Percentiles rank a stretch among this genome's conserved stretches.
These are phyloP conservation scores for Otis tarda DNA, from an alignment of 2,113 vertebrate genomes.

Conservation along the genomic window DNA sequence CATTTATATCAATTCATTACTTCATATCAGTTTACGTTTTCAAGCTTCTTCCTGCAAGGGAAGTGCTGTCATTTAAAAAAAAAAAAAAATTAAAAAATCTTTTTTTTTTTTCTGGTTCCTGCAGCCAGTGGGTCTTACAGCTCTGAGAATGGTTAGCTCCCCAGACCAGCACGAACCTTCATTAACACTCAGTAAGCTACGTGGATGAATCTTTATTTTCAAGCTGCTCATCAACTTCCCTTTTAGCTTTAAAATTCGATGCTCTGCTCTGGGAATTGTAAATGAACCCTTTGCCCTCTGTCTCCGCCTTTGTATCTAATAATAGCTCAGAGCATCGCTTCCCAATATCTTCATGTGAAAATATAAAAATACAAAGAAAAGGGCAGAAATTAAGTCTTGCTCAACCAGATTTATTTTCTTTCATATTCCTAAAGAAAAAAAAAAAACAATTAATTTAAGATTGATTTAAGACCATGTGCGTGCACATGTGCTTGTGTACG, in stretches of 20 bases:
- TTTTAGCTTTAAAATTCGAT: background rate
- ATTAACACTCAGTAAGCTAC: background rate
- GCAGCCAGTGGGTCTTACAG: background rate
- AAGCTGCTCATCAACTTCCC: background rate
- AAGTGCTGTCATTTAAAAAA: background rate
- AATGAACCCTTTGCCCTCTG: slow-evolving; percentile 32
- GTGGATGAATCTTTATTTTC: background rate
- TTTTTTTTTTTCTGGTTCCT: background rate
- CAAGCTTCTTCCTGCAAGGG: background rate
- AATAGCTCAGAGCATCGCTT: slow-evolving; percentile 10
- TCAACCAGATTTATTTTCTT: slow-evolving; percentile 16
- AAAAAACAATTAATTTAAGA: background rate
- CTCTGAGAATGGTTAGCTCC: background rate
- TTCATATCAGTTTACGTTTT: background rate
- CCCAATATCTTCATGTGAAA: background rate
- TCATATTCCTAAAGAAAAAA: background rate
- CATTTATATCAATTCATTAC: background rate
- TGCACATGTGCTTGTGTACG: background rate
- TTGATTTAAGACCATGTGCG: background rate
- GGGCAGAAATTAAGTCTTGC: slow-evolving; percentile 8
- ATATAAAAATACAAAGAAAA: slow-evolving; percentile 31
- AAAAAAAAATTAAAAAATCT: background rate
- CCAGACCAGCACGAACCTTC: background rate
- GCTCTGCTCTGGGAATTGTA: slow-evolving; percentile 14
- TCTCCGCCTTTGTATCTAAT: slow-evolving; percentile 15